A percentile compares a stretch with the other conserved stretches of the same genome.
Evolutionary conservation across 2,797 vertebrate species (phyloP).

Genomic region (Loriculus beryllinus): DNA sequence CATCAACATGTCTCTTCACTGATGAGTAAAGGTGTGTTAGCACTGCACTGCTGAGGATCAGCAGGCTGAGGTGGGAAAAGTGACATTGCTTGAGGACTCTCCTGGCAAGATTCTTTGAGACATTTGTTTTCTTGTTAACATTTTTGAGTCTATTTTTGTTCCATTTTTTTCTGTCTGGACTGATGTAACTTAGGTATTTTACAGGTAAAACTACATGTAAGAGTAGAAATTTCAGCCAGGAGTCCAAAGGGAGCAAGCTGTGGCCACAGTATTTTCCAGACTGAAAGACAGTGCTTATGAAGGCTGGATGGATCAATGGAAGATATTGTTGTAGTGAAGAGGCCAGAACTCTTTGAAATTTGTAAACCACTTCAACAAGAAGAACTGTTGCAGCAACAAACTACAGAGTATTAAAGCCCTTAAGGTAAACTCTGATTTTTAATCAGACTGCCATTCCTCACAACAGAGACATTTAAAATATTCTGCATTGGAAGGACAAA

Average conservation of each 20-base stretch:
- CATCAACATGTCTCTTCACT: neutral
- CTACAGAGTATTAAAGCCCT: neutral
- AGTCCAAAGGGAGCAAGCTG: neutral
- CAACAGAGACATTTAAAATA: neutral
- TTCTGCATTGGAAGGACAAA: slow-evolving; percentile 14
- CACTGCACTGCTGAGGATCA: neutral
- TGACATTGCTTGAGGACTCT: neutral
- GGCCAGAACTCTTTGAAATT: neutral
- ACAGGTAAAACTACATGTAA: neutral
- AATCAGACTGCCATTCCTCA: neutral
- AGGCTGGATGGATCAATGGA: neutral
- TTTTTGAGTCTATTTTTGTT: slow-evolving; percentile 16
- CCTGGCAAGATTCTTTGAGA: neutral
- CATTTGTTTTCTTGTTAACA: neutral
- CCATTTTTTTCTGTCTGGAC: neutral
- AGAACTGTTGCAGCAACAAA: neutral
- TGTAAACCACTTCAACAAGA: slow-evolving; percentile 8
- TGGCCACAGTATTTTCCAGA: neutral
- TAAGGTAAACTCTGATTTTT: slow-evolving; percentile 19
- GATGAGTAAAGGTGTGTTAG: slow-evolving; percentile 2
- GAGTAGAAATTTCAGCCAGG: neutral
- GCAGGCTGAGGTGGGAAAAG: neutral
- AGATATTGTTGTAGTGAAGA: neutral
- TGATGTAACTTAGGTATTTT: neutral
- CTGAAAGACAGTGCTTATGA: neutral